phyloP scores from a whole-genome alignment of 1,140 invertebrate genomes.

The Drosophila pallidifrons region DNA sequence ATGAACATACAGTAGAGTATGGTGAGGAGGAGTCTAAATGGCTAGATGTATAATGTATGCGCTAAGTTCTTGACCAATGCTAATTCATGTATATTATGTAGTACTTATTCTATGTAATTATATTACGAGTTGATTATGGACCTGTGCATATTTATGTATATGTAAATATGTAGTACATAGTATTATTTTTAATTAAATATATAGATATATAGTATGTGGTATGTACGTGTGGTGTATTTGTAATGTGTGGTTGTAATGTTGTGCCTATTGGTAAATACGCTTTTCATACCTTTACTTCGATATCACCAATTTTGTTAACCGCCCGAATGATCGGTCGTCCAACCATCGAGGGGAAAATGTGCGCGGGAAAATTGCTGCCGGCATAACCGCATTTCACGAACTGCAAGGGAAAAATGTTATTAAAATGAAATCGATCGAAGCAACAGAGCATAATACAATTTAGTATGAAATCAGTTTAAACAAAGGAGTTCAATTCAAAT shows the following conservation, averaged over 20 bases:
- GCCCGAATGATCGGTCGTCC: constrained; percentile 99
- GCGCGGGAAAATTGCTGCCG: constrained; percentile 98
- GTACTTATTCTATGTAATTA: constrained; percentile 51
- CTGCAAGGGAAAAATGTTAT: constrained; percentile 87
- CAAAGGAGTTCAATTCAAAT: no score
- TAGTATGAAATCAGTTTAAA: neutral
- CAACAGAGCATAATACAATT: neutral
- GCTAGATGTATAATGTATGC: constrained; percentile 30
- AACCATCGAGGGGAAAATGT: constrained; percentile 99
- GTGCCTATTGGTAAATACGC: constrained; percentile 70
- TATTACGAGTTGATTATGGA: constrained; percentile 40
- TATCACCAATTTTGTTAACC: constrained; percentile 98
- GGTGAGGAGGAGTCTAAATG: constrained; percentile 22
- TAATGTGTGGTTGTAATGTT: neutral
- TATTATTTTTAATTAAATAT: constrained; percentile 3
- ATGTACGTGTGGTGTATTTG: constrained; percentile 8
- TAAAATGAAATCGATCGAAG: neutral
- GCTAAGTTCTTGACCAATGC: constrained; percentile 49
- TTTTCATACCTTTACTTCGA: constrained; percentile 97
- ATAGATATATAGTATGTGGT: constrained; percentile 3
- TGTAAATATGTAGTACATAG: constrained; percentile 7
- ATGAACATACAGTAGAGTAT: constrained; percentile 35
- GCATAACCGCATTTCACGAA: constrained; percentile 99
- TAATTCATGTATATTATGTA: constrained; percentile 47
- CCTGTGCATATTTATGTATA: constrained; percentile 35